Base-by-base conservation (phyloP, 2,797 vertebrate species). In the Hyperoplus lanceolatus region DNA sequence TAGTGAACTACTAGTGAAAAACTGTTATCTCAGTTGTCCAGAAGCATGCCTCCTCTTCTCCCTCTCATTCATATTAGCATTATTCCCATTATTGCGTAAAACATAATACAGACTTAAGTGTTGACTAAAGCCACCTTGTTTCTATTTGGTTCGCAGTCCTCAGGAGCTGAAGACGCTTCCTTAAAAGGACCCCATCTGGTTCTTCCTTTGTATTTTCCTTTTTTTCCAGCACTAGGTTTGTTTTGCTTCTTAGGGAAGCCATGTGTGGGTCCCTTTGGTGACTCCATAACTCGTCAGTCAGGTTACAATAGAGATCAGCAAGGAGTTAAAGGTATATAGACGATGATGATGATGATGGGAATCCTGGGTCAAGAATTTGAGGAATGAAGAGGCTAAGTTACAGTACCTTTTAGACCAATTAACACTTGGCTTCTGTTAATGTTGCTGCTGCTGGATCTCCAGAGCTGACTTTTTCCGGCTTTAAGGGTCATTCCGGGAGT, bases 141-240 rank as follows among this genome's bases (percentile, higher is more conserved):
- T 81, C 70, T 69, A 18, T 80, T 80, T 65, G 45, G 71, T 69
- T 65, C 54, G 29, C 75, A 43, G 51, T 55, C 77, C 48, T 80
- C 50, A 56, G 60, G 51, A 60, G 39, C 70, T 46, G 66, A 80
- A 77, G 41, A 8, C 67, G 51, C 74, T 90, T 90, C 92, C 93
- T 86, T 93, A 93, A 90, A 94, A 93, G 92, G 91, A 83, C 65
- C 46, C 81, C 77, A 72, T 89, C 70, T 77, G 68, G 70, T 82
- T 90, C 29, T 29, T 29, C 29, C 29, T 29, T 29, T 29, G 29
- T 80, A 70, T 64, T 61, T 29, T 46, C 48, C 73, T 51, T 56
- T 72, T 73, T 61, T 64, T 53, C 45, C 60, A 65, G 45, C 50
- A 16, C 57, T 16, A 2, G 8, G 39, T 79, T 76, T 88, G 80